phyloP scores from a whole-genome alignment of 2,113 vertebrate genomes.

The Vidua macroura region DNA sequence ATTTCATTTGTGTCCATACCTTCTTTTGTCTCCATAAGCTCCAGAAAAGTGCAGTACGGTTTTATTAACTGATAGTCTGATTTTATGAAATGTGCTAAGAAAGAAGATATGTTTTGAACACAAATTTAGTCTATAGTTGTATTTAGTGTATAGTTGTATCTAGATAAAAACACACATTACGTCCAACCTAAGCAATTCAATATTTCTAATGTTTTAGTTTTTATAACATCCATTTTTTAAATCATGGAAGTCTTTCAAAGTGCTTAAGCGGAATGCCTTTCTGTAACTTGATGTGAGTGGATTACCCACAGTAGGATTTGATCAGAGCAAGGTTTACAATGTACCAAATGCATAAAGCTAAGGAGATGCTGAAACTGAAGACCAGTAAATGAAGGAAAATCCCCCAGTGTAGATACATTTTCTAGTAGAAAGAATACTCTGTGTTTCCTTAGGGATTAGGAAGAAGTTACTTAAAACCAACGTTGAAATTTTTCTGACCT shows the following conservation, averaged over 20 bases:
- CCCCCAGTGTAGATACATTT: neutral
- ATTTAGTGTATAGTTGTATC: neutral
- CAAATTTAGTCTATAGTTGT: neutral
- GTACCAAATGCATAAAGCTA: neutral
- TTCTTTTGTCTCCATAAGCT: neutral
- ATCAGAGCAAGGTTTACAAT: neutral
- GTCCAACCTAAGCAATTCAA: neutral
- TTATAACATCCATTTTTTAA: neutral
- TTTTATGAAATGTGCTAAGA: neutral
- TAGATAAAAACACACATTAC: neutral
- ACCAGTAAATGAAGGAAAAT: neutral
- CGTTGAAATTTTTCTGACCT: neutral
- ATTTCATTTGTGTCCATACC: neutral
- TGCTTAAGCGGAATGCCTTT: neutral
- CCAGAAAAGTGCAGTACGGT: neutral
- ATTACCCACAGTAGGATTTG: neutral
- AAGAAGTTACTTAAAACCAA: neutral
- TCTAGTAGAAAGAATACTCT: neutral
- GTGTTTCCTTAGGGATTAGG: neutral
- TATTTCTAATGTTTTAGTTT: neutral
- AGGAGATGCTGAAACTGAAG: neutral
- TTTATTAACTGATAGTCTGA: neutral
- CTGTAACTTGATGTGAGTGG: neutral
- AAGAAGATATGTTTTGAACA: neutral
- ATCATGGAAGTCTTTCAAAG: neutral